Evolutionary conservation across 2,797 vertebrate species (phyloP).

Genomic region (Poeciliopsis paucimaculata): DNA sequence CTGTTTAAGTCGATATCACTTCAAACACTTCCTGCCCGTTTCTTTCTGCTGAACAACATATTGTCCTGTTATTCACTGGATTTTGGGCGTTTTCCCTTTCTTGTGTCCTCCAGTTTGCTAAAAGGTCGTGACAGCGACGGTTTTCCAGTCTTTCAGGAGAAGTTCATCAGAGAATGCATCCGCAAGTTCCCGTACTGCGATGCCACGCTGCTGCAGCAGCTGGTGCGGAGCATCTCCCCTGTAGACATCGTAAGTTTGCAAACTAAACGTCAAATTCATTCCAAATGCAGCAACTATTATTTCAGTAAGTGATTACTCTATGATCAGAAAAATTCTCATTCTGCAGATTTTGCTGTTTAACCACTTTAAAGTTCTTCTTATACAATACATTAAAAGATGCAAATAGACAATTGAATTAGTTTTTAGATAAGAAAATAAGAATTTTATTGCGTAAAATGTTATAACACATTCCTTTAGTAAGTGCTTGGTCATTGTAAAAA

Average conservation of each 20-base stretch:
- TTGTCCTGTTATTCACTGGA: background rate
- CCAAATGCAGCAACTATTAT: background rate
- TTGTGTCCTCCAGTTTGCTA: constrained; percentile 81
- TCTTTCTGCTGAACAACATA: background rate
- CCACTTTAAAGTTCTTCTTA: no score
- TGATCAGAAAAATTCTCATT: no score
- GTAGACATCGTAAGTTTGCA: constrained; percentile 91
- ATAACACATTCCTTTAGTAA: no score
- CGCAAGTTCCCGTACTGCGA: constrained; percentile 96
- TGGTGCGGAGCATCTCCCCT: constrained; percentile 95
- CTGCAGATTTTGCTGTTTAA: no score
- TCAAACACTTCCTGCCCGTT: background rate
- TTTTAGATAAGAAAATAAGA: background rate
- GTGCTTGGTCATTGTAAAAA: no score
- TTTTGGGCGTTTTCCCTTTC: background rate
- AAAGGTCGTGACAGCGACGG: constrained; percentile 92
- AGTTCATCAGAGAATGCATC: constrained; percentile 93
- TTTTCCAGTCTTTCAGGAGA: constrained; percentile 94
- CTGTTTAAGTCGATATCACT: background rate
- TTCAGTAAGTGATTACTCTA: no score
- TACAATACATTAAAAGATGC: no score
- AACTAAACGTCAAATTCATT: background rate
- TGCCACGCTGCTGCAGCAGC: constrained; percentile 94
- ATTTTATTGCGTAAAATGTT: no score
- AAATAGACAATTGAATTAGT: background rate